Evolutionary conservation across 2,113 vertebrate genomes (phyloP), one percentile per base, ranked within the genome.

Genomic region (Tamias sibiricus): DNA sequence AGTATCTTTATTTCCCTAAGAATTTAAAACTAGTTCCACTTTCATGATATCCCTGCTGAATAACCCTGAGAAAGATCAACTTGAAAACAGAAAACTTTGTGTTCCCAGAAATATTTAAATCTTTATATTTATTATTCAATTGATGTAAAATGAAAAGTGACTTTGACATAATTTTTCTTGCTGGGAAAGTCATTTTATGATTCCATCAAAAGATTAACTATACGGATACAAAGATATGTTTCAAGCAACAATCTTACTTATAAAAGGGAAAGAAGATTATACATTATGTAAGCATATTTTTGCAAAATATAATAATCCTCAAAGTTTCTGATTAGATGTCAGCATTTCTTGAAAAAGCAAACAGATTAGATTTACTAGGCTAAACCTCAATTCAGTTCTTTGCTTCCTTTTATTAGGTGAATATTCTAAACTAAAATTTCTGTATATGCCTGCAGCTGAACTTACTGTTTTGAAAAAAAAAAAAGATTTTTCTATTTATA

Each of bases 301-400:
- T 87, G 52, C 3, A 64, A 80, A 96, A 96, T 14, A 90, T 64
- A 84, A 92, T 80, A 69, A 80, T 92, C 14, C 20, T 95, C 8
- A 88, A 96, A 81, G 1, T 88, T 95, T 94, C 71, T 96, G 64
- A 95, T 93, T 85, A 81, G 2, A 57, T 94, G 22, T 92, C 54
- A 96, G 54, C 47, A 77, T 49, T 95, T 96, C 40, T 71, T 86
- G 12, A 90, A 32, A 87, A 94, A 69, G n/a, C 71, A 86, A 94
- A 37, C 10, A 68, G 77, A 68, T 88, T 85, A 77, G 9, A 82
- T 49, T 72, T 87, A 22, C 19, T 44, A 49, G 16, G 2, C 19
- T 92, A 85, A 92, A 69, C 1, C 12, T 66, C 10, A 94, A 2
- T 76, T 91, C 20, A 95, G 30, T 11, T 79, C 24, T 91, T 80